Evolutionary conservation across 2,888 invertebrate genomes (phyloP).

Genomic region (Chloromyia formosa): DNA sequence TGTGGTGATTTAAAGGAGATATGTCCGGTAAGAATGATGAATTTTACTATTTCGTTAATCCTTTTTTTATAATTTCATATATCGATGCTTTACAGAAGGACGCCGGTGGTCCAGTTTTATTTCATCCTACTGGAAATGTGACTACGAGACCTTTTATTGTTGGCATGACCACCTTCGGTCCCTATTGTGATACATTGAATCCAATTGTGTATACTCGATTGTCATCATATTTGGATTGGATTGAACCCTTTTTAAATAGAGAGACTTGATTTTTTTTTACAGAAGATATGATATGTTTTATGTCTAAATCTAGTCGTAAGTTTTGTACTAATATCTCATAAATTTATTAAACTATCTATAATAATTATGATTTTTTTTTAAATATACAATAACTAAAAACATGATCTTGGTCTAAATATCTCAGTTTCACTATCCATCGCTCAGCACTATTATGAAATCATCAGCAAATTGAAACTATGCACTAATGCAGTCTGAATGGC

Average conservation of each 20-base stretch:
- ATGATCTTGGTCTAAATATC: no score
- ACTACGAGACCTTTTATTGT: constrained; percentile 46
- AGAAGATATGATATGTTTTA: no score
- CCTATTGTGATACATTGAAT: background rate
- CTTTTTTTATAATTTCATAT: constrained; percentile 42
- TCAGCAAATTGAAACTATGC: no score
- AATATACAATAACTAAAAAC: no score
- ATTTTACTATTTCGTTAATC: background rate
- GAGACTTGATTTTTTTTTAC: background rate
- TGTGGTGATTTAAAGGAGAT: constrained; percentile 53
- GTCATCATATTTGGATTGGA: constrained; percentile 44
- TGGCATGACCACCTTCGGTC: constrained; percentile 49
- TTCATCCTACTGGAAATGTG: background rate
- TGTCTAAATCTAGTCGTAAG: no score
- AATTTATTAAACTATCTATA: no score
- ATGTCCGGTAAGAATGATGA: constrained; percentile 47
- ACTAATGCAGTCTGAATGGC: no score
- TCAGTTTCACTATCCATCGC: no score
- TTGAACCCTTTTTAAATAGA: constrained; percentile 34
- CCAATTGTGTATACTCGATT: constrained; percentile 42
- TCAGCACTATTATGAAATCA: no score
- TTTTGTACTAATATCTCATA: no score
- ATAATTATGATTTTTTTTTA: no score
- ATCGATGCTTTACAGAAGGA: constrained; percentile 18
- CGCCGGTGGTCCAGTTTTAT: background rate